phyloP scores from a whole-genome alignment of 2,797 vertebrate species.

The Gobio occitaniae region DNA sequence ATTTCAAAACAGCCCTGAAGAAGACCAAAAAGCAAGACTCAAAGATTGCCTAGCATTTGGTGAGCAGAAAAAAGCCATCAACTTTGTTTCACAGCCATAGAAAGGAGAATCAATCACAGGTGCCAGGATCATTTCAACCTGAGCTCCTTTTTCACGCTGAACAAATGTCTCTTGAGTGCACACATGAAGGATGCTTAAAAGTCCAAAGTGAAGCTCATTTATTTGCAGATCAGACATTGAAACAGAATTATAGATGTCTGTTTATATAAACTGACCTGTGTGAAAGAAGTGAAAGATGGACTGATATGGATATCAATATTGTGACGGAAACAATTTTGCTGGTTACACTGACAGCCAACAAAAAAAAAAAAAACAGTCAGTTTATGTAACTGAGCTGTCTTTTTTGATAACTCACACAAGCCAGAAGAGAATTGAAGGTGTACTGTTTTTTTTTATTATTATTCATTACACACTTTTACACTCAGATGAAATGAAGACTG shows the following conservation, averaged over 20 bases:
- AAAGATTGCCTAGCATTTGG: conserved; percentile 55
- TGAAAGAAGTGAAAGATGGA: conserved; percentile 36
- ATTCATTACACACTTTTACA: conserved; percentile 1
- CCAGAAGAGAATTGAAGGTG: not conserved
- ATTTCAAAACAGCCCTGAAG: conserved; percentile 35
- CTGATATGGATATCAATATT: conserved; percentile 35
- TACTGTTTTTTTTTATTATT: not conserved
- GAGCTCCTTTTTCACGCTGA: conserved; percentile 55
- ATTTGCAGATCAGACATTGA: conserved; percentile 62
- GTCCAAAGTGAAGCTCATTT: conserved; percentile 62
- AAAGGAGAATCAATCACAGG: conserved; percentile 66
- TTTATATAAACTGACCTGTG: conserved; percentile 55
- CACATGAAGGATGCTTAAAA: conserved; percentile 64
- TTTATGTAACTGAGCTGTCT: not conserved
- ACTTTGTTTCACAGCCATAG: conserved; percentile 62
- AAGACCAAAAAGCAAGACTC: conserved; percentile 37
- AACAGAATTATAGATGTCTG: conserved; percentile 56
- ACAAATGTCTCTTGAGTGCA: conserved; percentile 60
- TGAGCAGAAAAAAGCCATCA: conserved; percentile 61
- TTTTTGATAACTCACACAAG: conserved; percentile 1
- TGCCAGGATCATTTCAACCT: conserved; percentile 59
- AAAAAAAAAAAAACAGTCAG: not conserved
- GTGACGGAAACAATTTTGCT: conserved; percentile 10
- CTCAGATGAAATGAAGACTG: not conserved
- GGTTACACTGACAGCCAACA: conserved; percentile 14